A percentile compares a stretch with the other conserved stretches of the same genome.
Evolutionary conservation across 2,113 vertebrate species (phyloP).

Genomic region (Megaceryle maxima): DNA sequence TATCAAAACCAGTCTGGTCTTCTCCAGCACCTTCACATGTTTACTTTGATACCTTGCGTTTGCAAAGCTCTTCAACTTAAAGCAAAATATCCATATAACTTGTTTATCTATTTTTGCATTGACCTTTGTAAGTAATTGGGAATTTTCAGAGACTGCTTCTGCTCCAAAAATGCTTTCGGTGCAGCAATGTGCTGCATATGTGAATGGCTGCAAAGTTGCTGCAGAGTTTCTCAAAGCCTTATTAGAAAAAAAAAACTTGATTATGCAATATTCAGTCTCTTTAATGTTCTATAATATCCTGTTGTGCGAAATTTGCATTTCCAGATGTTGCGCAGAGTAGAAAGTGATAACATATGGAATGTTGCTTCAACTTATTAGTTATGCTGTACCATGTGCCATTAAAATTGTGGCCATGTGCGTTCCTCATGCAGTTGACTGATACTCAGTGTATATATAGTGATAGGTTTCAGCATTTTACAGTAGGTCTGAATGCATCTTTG

Average conservation of each 20-base stretch:
- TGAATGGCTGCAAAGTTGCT: not conserved
- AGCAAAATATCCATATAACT: not conserved
- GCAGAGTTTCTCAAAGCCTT: not conserved
- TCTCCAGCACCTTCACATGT: not conserved
- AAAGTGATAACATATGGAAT: conserved; percentile 57
- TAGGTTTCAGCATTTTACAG: conserved; percentile 29
- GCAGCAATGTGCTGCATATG: not conserved
- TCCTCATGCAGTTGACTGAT: conserved; percentile 6
- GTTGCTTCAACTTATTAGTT: conserved; percentile 52
- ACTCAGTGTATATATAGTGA: not conserved
- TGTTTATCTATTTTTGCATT: not conserved
- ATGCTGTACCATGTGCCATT: not conserved
- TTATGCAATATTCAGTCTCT: not conserved
- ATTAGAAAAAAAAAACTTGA: not conserved
- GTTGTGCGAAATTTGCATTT: conserved; percentile 40
- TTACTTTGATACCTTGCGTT: not conserved
- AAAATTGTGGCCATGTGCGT: conserved; percentile 34
- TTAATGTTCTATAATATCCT: not conserved
- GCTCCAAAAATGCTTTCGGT: not conserved
- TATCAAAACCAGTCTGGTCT: not conserved
- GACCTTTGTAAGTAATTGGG: not conserved
- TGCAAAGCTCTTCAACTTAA: not conserved
- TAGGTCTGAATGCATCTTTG: not conserved
- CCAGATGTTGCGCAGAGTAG: conserved; percentile 37
- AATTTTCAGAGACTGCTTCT: not conserved